Evolutionary conservation across 2,888 invertebrate species (phyloP).

Genomic region (Macaria liturata): DNA sequence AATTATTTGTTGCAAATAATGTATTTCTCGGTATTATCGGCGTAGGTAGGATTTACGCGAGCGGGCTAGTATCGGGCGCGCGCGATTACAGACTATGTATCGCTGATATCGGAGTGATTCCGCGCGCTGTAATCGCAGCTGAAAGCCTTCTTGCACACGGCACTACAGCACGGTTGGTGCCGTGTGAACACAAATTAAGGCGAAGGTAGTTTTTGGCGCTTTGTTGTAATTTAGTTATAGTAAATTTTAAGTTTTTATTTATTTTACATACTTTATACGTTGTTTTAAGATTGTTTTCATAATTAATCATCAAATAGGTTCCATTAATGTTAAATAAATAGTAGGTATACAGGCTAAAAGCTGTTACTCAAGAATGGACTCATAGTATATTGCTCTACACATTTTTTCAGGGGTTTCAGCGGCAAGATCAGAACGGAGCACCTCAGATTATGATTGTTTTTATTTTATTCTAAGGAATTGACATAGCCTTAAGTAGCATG

Average conservation of each 20-base stretch:
- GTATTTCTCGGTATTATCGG: slow-evolving; percentile 2
- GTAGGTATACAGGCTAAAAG: too few species aligned
- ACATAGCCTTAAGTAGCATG: slow-evolving; percentile 22
- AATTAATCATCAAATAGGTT: too few species aligned
- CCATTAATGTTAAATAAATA: too few species aligned
- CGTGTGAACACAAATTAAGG: slow-evolving; percentile 69
- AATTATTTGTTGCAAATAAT: background rate
- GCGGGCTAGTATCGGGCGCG: slow-evolving; percentile 7
- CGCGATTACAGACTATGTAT: slow-evolving; percentile 15
- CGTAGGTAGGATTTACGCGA: slow-evolving; percentile 7
- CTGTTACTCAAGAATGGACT: too few species aligned
- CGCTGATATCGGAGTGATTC: slow-evolving; percentile 40
- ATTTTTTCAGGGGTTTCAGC: too few species aligned
- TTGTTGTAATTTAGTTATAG: too few species aligned
- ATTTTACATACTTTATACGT: too few species aligned
- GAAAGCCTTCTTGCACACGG: slow-evolving; percentile 53
- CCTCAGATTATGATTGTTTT: background rate
- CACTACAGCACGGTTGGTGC: slow-evolving; percentile 50
- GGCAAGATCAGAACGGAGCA: too few species aligned
- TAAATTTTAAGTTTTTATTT: too few species aligned
- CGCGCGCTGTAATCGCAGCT: slow-evolving; percentile 22
- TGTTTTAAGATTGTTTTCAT: background rate
- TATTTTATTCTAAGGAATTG: background rate
- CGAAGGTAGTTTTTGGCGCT: slow-evolving; percentile 31
- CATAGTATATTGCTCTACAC: too few species aligned